Evolutionary conservation across 1,140 invertebrate species (phyloP).

Genomic region (Idris sp.): DNA sequence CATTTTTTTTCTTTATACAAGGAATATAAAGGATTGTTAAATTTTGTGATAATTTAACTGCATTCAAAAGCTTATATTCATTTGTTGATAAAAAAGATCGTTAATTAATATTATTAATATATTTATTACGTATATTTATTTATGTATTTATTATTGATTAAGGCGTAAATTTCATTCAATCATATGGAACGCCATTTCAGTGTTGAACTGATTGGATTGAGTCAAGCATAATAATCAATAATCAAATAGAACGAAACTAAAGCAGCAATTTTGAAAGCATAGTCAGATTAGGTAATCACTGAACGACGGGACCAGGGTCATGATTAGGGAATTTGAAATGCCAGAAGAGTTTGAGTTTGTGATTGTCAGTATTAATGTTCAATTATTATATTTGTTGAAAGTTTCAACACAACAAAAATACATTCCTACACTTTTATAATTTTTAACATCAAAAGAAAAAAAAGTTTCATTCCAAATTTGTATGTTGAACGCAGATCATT

Average conservation of each 20-base stretch:
- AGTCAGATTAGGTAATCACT: conserved; percentile 4
- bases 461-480: too few species aligned
- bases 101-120: neutral
- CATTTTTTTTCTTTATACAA: too few species aligned
- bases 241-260: neutral
- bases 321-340: conserved; percentile 3
- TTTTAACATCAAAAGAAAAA: neutral
- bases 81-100: neutral
- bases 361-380: conserved; percentile 36
- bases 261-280: conserved; percentile 6
- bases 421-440: conserved; percentile 22
- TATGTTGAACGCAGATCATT: neutral
- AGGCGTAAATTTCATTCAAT: conserved; percentile 5
- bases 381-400: conserved; percentile 28
- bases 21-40: too few species aligned
- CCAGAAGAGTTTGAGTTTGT: conserved; percentile 5
- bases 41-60: too few species aligned
- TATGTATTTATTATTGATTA: conserved; percentile 11
- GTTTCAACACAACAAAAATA: conserved; percentile 6
- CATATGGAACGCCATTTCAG: conserved; percentile 21
- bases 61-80: too few species aligned
- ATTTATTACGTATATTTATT: neutral
- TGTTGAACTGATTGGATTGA: neutral
- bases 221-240: neutral
- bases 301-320: conserved; percentile 32